Evolutionary conservation across 1,140 invertebrate genomes (phyloP), one percentile per base, ranked within the genome.

Genomic region (Pogonomyrmex californicus): DNA sequence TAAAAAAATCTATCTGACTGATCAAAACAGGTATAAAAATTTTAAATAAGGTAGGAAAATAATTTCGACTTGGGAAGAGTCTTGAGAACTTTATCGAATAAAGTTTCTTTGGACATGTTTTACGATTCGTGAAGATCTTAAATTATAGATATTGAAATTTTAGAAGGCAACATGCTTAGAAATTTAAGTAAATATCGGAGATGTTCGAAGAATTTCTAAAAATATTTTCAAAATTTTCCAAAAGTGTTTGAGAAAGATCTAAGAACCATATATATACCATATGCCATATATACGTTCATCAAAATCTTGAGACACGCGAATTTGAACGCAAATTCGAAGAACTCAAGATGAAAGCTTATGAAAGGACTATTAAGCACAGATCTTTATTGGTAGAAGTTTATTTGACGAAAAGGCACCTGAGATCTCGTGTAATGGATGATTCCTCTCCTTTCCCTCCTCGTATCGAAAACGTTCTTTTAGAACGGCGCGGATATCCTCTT

Each of bases 401-500:
- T 75, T 66, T 75, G 17, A 66, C 47, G 44, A 71, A 51, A 76
- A 49, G 78, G 66, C 88, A 90, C 88, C 88, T 90, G 88, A 90
- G 78, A 89, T 75, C 54, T 47, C 17, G 23, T 62, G 54, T 14
- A 36, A 47, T 79, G 12, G 12, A 85, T 38, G 68, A 79, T 86
- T 62, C 54, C 60, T 85, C 73, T 51, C 51, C 75, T 63, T 63
- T 65, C 51, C 66, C 70, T 23, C 23, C 56, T 49, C 60, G 23
- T 62, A 86, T 79, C 54, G 76, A 87, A 85, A 88, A 60, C 79
- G 83, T 73, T 79, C 81, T 86, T 77, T 90, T 88, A 87, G 88
- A 81, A 87, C 87, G 86, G 83, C 66, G 71, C 78, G 86, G 93
- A 94, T 95, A 95, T 95, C 94, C 94, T 95, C 94, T 95, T 95